These are phyloP conservation scores for Ochropleura leucogaster DNA, from an alignment of 2,888 invertebrate genomes.

Conservation along the genomic window DNA sequence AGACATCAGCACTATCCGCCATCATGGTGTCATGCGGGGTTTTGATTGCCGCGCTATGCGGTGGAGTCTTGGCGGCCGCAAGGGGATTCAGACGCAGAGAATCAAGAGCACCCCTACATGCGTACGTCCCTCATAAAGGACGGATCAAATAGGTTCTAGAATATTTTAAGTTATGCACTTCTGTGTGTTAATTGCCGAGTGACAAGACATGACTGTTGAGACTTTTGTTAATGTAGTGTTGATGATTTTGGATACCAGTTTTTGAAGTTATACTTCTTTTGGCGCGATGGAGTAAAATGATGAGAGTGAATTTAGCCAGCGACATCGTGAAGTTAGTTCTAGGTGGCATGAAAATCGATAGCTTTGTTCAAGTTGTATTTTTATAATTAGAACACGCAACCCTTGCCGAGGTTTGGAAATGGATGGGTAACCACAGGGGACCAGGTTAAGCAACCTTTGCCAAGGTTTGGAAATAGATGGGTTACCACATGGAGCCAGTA, in stretches of 20 bases:
- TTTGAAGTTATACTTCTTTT: no score
- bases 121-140: slow-evolving; percentile 92
- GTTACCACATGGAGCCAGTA: no score
- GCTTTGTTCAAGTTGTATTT: no score
- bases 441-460: no score
- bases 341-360: no score
- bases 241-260: slow-evolving; percentile 5
- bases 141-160: slow-evolving; percentile 87
- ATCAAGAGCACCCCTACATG: slow-evolving; percentile 84
- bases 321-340: no score
- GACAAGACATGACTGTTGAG: slow-evolving; percentile 43
- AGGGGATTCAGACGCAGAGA: slow-evolving; percentile 92
- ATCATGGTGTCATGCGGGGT: slow-evolving; percentile 92
- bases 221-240: slow-evolving; percentile 30
- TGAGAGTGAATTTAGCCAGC: no score
- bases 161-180: slow-evolving; percentile 11
- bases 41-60: slow-evolving; percentile 93
- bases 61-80: slow-evolving; percentile 94
- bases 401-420: no score
- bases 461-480: no score
- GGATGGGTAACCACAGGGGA: no score
- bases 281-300: no score
- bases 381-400: no score
- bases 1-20: slow-evolving; percentile 92
- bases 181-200: slow-evolving; percentile 22